A percentile compares a stretch with the other conserved stretches of the same genome.
Conservation (phyloP, 2,113 vertebrate genomes). For the Thermophis baileyi region DNA sequence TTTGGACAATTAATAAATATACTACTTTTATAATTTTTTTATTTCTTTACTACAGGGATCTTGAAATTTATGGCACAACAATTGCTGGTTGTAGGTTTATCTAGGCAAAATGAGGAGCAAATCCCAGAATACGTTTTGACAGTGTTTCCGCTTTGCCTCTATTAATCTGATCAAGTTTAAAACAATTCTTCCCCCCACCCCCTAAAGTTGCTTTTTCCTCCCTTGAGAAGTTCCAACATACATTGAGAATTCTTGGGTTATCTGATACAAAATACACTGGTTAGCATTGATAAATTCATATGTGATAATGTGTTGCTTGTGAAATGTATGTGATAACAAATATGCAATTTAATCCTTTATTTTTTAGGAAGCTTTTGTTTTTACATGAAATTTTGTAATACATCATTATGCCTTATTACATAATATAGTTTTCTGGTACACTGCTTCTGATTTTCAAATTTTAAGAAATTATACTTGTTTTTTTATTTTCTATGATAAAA, state of each 20-base stretch:
- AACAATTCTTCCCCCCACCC: background rate
- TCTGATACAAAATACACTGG: background rate
- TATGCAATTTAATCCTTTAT: background rate
- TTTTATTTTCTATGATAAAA: no score
- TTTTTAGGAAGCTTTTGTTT: background rate
- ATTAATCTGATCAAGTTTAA: background rate
- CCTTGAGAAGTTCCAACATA: background rate
- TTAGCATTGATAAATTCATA: background rate
- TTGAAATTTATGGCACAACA: no score
- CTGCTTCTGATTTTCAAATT: background rate
- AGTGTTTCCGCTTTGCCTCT: no score
- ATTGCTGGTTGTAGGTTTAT: no score
- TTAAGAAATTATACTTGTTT: background rate
- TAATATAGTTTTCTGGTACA: background rate
- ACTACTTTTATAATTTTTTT: no score
- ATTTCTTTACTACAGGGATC: no score
- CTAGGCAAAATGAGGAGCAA: no score
- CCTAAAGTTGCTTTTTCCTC: background rate
- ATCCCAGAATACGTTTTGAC: no score
- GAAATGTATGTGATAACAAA: background rate
- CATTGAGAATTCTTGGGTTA: background rate
- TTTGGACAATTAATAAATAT: no score
- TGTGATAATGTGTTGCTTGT: background rate
- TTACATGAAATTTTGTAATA: background rate
- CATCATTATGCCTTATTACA: background rate